These are phyloP conservation scores for Amorpha juglandis DNA, from an alignment of 2,888 invertebrate species.

Conservation along the genomic window DNA sequence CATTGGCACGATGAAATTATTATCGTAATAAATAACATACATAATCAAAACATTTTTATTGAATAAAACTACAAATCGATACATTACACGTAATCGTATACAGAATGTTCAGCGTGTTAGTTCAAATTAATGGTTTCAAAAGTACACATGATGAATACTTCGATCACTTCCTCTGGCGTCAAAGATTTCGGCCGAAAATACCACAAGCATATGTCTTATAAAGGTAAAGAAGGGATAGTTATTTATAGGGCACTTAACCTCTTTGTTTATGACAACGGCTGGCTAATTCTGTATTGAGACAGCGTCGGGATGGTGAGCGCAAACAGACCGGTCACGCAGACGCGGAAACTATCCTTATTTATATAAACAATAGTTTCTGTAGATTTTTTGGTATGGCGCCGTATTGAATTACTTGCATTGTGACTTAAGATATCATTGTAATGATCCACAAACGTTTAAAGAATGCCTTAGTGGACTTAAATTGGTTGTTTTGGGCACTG, in stretches of 20 bases:
- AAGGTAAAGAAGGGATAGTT: slow-evolving; percentile 57
- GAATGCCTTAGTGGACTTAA: no score
- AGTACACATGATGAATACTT: slow-evolving; percentile 19
- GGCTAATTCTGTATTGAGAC: slow-evolving; percentile 61
- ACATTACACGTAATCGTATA: background rate
- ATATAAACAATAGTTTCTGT: slow-evolving; percentile 24
- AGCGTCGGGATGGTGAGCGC: slow-evolving; percentile 45
- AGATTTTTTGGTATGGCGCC: background rate
- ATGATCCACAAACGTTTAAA: no score
- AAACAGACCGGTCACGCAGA: slow-evolving; percentile 37
- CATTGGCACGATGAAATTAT: slow-evolving; percentile 19
- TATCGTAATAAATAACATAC: background rate
- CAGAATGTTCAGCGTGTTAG: background rate
- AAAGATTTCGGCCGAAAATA: slow-evolving; percentile 47
- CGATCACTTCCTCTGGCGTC: slow-evolving; percentile 4
- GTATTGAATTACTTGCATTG: background rate
- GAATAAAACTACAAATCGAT: slow-evolving; percentile 4
- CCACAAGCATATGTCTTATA: slow-evolving; percentile 39
- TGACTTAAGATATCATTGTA: no score
- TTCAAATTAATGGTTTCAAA: slow-evolving; percentile 12
- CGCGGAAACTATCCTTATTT: slow-evolving; percentile 39
- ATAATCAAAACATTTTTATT: background rate
- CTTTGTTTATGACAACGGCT: slow-evolving; percentile 64
- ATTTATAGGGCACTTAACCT: slow-evolving; percentile 69
- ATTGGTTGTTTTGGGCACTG: no score